Base-by-base conservation (phyloP, 2,797 vertebrate species). In the Bradypodion pumilum region DNA sequence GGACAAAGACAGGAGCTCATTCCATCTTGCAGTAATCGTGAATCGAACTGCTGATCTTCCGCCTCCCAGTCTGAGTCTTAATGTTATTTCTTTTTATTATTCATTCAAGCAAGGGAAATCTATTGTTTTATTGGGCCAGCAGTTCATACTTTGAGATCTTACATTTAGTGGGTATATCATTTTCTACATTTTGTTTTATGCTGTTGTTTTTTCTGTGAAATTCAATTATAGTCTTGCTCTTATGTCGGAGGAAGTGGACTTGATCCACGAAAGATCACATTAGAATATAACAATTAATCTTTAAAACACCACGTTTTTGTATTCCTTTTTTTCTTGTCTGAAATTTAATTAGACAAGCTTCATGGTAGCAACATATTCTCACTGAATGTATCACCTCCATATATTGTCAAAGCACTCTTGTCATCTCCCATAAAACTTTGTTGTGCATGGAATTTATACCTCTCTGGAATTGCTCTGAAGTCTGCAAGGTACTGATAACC, bases 371-470 rank as follows among this genome's bases (percentile, higher is more conserved):
- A 90, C 88, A 72, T 87, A 44, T 85, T 84, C 78, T 78, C 74
- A 86, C 63, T 89, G 73, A 40, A 75, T 29, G 59, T 70, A 52
- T 52, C 49, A 88, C 85, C 90, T 89, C 86, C 87, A 49, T 62
- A 74, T 59, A 72, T 82, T 89, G 88, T 92, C 85, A 81, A 88
- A 87, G 40, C 85, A 80, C 44, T 0, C 0, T 75, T 84, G 84
- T 89, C 86, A 88, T 93, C 89, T 90, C 87, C 78, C 77, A 1
- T 87, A 89, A 81, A 86, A 88, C 83, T 91, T 92, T 91, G 86
- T 85, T 74, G 74, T 86, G 56, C 89, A 89, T 91, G 86, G 92
- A 92, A 93, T 91, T 93, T 93, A 91, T 91, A 91, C 85, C 90
- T 92, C 90, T 77, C 85, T 85, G 83, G 87, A 89, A 77, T 91